Evolutionary conservation across 2,888 invertebrate species (phyloP).

Genomic region (Drosophila melanosoma): DNA sequence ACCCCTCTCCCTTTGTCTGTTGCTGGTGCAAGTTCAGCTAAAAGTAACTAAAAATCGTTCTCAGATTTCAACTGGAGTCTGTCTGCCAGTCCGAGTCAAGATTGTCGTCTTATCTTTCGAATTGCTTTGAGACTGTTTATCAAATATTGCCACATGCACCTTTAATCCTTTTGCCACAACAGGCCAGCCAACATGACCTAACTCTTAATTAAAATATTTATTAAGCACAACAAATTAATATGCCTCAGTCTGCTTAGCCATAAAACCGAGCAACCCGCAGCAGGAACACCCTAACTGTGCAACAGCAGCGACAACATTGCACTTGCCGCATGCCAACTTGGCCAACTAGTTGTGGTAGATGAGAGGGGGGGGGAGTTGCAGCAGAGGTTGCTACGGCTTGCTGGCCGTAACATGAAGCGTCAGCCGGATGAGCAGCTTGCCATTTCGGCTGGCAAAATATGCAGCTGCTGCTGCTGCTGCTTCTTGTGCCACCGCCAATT

Average conservation of each 20-base stretch:
- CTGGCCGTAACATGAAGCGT: constrained; percentile 56
- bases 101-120: constrained; percentile 6
- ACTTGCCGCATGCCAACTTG: constrained; percentile 73
- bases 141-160: constrained; percentile 25
- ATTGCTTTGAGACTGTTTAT: constrained; percentile 19
- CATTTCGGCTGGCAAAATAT: constrained; percentile 71
- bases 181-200: constrained; percentile 22
- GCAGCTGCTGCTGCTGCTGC: constrained; percentile 47
- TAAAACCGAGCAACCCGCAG: constrained; percentile 38
- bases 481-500: constrained; percentile 11
- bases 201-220: constrained; percentile 75
- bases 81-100: background rate
- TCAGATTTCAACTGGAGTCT: constrained; percentile 13
- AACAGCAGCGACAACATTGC: constrained; percentile 78
- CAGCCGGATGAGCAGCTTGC: constrained; percentile 76
- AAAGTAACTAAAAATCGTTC: constrained; percentile 25
- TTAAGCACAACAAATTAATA: constrained; percentile 74
- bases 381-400: background rate
- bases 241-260: constrained; percentile 11
- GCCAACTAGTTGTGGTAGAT: constrained; percentile 57
- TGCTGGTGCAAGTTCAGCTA: constrained; percentile 13
- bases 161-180: constrained; percentile 10
- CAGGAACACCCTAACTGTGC: constrained; percentile 22
- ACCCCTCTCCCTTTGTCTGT: background rate
- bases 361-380: background rate